Evolutionary conservation across 2,797 vertebrate genomes (phyloP), one percentile per base, ranked within the genome.

Genomic region (Eulemur rubriventer): DNA sequence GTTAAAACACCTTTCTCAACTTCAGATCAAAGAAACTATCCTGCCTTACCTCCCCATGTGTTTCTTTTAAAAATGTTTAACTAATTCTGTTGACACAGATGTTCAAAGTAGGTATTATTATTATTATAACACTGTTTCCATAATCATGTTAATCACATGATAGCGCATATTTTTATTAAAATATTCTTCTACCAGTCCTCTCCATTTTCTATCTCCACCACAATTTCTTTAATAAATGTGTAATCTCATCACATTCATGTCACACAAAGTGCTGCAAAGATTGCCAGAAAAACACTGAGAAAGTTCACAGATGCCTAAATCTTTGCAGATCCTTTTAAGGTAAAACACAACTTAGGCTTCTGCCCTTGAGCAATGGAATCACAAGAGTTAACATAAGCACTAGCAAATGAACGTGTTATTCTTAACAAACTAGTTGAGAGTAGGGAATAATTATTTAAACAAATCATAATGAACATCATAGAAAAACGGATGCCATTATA

Each of bases 21-120:
- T 92, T 91, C 73, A 55, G 52, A 93, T 92, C 75, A 84, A 86
- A 83, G 52, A 86, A 84, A 76, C 11, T 24, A 86, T 52, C 46
- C 61, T 93, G 75, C 55, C 13, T 91, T 73, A 76, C 2, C 83
- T 26, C 12, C 50, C 48, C 46, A 67, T 55, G 16, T 57, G 63
- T 43, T 79, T 91, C 30, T 65, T 84, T 72, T 13, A 22, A 80
- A 94, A 81, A 30, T 22, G 6, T 12, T 79, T 72, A 17, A 90
- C 17, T 78, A 82, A 59, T 84, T 92, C n/a, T 89, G n/a, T 55
- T 67, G 41, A 76, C 41, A 80, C 30, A 63, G 65, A 61, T 75
- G 33, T 85, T 81, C 46, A 72, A 41, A 75, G 24, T 11, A 38
- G 18, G 83, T 70, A 24, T 89, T 82, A 38, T 41, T 50, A 80